Evolutionary conservation across 2,888 invertebrate species (phyloP).

Genomic region (Melieria omissa): DNA sequence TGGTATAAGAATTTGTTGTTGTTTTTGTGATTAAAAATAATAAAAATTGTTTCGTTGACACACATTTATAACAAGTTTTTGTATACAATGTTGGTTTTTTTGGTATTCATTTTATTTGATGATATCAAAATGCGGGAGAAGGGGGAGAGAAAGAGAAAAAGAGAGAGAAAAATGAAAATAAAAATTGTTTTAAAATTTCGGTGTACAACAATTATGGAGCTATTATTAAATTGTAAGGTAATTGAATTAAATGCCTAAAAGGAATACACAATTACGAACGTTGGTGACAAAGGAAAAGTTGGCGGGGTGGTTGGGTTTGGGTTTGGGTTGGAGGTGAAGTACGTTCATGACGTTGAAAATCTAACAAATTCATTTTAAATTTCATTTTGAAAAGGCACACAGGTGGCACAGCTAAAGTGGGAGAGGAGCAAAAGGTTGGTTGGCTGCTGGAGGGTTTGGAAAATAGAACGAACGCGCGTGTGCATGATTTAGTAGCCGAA

Average conservation of each 20-base stretch:
- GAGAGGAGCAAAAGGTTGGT: too few relatives aligned
- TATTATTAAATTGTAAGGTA: slow-evolving; percentile 5
- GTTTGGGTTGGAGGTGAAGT: too few relatives aligned
- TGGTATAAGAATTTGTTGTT: neutral
- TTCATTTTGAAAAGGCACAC: too few relatives aligned
- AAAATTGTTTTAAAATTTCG: slow-evolving; percentile 35
- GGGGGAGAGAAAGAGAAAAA: slow-evolving; percentile 29
- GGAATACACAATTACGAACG: slow-evolving; percentile 2
- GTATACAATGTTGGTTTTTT: slow-evolving; percentile 18
- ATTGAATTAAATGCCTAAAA: neutral
- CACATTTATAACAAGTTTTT: neutral
- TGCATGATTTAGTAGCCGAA: too few relatives aligned
- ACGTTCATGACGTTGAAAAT: too few relatives aligned
- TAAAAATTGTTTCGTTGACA: neutral
- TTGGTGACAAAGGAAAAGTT: too few relatives aligned
- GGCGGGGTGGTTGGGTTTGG: too few relatives aligned
- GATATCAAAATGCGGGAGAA: slow-evolving; percentile 30
- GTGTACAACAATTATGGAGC: slow-evolving; percentile 42
- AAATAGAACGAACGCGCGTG: too few relatives aligned
- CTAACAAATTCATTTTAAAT: too few relatives aligned
- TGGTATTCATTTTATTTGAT: slow-evolving; percentile 21
- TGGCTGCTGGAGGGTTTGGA: too few relatives aligned
- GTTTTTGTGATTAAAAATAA: neutral
- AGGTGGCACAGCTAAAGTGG: too few relatives aligned
- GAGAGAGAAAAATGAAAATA: slow-evolving; percentile 39